Conservation (phyloP, 1,140 invertebrate species). For the Batillaria attramentaria region DNA sequence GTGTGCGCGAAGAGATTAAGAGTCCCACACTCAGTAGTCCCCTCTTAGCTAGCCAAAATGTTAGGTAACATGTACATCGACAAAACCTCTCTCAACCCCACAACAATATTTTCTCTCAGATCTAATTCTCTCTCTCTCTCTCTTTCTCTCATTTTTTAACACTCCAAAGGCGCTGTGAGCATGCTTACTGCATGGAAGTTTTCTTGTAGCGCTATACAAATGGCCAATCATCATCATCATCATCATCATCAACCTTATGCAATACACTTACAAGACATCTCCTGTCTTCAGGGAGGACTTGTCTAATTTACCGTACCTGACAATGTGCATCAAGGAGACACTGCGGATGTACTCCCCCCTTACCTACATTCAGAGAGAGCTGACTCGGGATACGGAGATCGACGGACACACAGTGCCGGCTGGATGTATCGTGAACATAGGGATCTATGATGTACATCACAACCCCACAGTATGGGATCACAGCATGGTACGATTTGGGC, state of each 20-base stretch:
- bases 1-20: no score
- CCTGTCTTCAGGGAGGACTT: slow-evolving; percentile 55
- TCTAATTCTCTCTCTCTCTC: no score
- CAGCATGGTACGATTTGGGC: slow-evolving; percentile 46
- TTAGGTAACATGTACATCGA: no score
- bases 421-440: slow-evolving; percentile 44
- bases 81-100: no score
- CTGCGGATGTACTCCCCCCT: slow-evolving; percentile 68
- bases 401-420: slow-evolving; percentile 39
- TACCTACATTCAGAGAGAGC: slow-evolving; percentile 81
- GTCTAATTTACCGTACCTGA: slow-evolving; percentile 66
- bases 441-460: slow-evolving; percentile 49
- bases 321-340: slow-evolving; percentile 70
- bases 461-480: slow-evolving; percentile 53
- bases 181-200: no score
- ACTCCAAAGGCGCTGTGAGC: no score
- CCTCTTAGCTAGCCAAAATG: no score
- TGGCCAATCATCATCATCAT: no score
- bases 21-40: no score
- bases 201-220: no score
- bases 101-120: no score
- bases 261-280: slow-evolving; percentile 39
- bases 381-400: slow-evolving; percentile 41
- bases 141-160: neutral
- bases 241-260: slow-evolving; percentile 34